phyloP scores from a whole-genome alignment of 2,888 invertebrate species.

The Pachliopta kotzebuea region DNA sequence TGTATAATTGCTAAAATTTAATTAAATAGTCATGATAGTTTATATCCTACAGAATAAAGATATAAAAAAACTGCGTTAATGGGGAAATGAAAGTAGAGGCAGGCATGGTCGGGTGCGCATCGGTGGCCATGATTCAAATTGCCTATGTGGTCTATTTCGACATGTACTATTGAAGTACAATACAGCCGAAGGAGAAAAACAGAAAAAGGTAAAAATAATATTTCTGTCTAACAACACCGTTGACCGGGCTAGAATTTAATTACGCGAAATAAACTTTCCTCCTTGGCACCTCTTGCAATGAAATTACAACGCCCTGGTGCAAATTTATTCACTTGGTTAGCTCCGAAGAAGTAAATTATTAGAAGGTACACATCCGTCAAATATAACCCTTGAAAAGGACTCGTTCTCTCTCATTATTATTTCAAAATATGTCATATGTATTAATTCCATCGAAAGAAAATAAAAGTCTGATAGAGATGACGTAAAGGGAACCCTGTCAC shows the following conservation, averaged over 20 bases:
- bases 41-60: too few relatives aligned
- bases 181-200: neutral
- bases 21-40: too few relatives aligned
- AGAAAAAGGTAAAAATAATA: neutral
- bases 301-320: neutral
- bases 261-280: neutral
- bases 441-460: too few relatives aligned
- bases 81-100: neutral
- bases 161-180: neutral
- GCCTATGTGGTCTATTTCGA: neutral
- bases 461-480: too few relatives aligned
- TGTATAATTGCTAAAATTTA: too few relatives aligned
- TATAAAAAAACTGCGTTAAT: too few relatives aligned
- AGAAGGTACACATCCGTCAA: neutral
- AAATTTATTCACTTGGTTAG: neutral
- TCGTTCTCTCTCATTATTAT: too few relatives aligned
- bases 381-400: neutral
- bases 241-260: conserved; percentile 1
- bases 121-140: neutral
- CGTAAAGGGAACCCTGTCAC: neutral
- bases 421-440: too few relatives aligned
- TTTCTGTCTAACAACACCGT: neutral
- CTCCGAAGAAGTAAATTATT: neutral
- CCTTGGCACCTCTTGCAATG: neutral
- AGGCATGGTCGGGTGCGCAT: neutral